Evolutionary conservation across 2,888 invertebrate genomes (phyloP).

Genomic region (Athalia cordata): DNA sequence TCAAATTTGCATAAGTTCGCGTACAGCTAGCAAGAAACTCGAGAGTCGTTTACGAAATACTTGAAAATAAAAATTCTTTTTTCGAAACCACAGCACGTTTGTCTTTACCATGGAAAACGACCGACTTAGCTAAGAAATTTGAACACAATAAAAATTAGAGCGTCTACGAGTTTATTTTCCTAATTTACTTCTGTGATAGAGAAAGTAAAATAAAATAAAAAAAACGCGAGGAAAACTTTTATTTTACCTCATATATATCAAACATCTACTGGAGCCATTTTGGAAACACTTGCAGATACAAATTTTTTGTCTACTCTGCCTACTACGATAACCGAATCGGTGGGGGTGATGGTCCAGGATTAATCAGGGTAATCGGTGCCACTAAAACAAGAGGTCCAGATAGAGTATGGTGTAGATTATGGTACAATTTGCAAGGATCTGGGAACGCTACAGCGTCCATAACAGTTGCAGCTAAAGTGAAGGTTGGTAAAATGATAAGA

Average conservation of each 20-base stretch:
- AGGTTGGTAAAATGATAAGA: slow-evolving; percentile 73
- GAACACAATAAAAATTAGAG: no score
- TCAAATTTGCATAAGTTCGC: slow-evolving; percentile 34
- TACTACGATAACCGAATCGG: slow-evolving; percentile 84
- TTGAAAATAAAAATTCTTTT: slow-evolving; percentile 3
- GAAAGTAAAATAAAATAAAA: no score
- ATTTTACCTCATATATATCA: no score
- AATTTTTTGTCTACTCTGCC: slow-evolving; percentile 94
- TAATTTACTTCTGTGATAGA: neutral
- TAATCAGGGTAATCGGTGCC: slow-evolving; percentile 89
- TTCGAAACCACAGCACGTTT: slow-evolving; percentile 23
- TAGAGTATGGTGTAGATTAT: slow-evolving; percentile 86
- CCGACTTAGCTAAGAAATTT: neutral
- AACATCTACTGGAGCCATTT: neutral
- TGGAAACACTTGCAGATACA: slow-evolving; percentile 78
- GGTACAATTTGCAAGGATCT: slow-evolving; percentile 78
- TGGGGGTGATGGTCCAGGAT: slow-evolving; percentile 74
- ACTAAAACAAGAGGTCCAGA: slow-evolving; percentile 91
- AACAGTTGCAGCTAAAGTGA: slow-evolving; percentile 85
- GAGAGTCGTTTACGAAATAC: slow-evolving; percentile 31
- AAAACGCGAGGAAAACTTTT: no score
- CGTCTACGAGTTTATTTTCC: neutral
- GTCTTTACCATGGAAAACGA: slow-evolving; percentile 24
- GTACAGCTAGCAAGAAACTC: neutral
- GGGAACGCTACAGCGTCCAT: slow-evolving; percentile 73